Conservation (phyloP, 2,797 vertebrate genomes). For the Chaetodon trifasciatus region DNA sequence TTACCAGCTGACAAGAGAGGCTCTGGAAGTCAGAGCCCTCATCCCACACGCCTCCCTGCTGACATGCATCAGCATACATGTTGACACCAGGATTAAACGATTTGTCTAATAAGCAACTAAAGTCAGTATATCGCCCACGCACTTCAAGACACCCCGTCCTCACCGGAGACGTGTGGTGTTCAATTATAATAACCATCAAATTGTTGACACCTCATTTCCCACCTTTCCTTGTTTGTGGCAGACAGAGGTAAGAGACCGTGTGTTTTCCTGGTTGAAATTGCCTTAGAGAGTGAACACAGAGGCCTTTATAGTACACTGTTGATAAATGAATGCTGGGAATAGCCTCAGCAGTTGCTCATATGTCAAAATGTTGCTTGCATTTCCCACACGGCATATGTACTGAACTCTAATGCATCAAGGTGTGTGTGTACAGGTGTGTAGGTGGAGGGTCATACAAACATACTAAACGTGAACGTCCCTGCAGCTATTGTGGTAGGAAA, state of each 20-base stretch:
- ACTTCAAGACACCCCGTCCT: conserved; percentile 55
- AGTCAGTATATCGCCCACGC: conserved; percentile 73
- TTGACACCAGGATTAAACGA: conserved; percentile 69
- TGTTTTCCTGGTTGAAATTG: conserved; percentile 21
- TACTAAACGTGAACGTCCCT: neutral
- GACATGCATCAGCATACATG: conserved; percentile 58
- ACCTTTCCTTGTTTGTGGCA: conserved; percentile 54
- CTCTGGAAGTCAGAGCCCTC: conserved; percentile 40
- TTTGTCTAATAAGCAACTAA: conserved; percentile 72
- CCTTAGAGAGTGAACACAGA: conserved; percentile 6
- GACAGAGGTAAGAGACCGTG: conserved; percentile 9
- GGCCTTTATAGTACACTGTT: neutral
- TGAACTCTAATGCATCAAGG: neutral
- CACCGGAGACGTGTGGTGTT: conserved; percentile 52
- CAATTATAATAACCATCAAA: conserved; percentile 61
- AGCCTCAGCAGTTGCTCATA: neutral
- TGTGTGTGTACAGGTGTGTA: neutral
- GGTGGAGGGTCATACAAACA: conserved; percentile 9
- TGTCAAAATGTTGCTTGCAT: conserved; percentile 2
- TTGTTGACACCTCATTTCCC: conserved; percentile 61
- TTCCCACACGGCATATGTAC: conserved; percentile 4
- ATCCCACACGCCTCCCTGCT: conserved; percentile 63
- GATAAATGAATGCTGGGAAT: conserved; percentile 22
- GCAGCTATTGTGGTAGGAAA: neutral
- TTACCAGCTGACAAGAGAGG: conserved; percentile 65